phyloP scores from a whole-genome alignment of 2,113 vertebrate genomes.

The Saiga tatarica region DNA sequence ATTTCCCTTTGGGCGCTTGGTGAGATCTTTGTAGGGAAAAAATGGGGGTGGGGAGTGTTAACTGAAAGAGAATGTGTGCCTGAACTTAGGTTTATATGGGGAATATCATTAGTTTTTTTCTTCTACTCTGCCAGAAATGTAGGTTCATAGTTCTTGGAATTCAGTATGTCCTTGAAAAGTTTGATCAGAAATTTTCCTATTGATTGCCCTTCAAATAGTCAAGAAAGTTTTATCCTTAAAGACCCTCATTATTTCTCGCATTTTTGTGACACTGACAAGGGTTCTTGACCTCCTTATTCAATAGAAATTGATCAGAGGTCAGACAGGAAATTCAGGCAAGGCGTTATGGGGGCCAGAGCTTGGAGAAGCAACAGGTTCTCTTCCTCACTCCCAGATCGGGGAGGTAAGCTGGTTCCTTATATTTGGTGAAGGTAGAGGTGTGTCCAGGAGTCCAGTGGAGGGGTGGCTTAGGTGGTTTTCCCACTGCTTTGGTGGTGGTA shows the following conservation, averaged over 20 bases:
- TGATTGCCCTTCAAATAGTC: not conserved
- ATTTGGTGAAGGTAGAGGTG: not conserved
- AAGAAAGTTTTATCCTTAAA: not conserved
- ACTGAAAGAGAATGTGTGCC: not conserved
- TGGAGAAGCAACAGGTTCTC: not conserved
- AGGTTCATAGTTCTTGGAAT: not conserved
- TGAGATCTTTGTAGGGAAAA: not conserved
- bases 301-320: not conserved
- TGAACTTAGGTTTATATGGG: not conserved
- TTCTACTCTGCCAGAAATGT: not conserved
- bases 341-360: not conserved
- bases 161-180: not conserved
- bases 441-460: not conserved
- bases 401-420: not conserved
- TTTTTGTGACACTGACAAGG: not conserved
- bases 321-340: not conserved
- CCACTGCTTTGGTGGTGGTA: not conserved
- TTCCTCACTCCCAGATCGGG: accelerated
- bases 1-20: slow-evolving; percentile 15
- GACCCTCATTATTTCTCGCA: not conserved
- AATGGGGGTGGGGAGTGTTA: not conserved
- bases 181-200: not conserved
- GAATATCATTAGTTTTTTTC: not conserved
- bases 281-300: not conserved
- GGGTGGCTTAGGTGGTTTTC: not conserved